Evolutionary conservation across 2,888 invertebrate genomes (phyloP), one percentile per base, ranked within the genome.

Genomic region (Acrobasis repandana): DNA sequence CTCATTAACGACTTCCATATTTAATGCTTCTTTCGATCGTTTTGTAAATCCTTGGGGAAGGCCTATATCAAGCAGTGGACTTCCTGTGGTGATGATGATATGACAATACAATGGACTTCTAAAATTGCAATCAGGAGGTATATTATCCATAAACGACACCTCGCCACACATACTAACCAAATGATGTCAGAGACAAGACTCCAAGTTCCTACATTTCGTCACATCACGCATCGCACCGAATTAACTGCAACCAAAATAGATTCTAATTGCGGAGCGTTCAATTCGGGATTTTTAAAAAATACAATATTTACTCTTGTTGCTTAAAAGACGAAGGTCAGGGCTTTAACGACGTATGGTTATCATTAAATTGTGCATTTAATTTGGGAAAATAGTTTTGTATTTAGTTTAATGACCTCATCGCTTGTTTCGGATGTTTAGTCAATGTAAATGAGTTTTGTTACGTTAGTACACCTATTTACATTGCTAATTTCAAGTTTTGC

Each of bases 181-280:
- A 50, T 20, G 14, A n/a, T 58, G 58, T 49, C 49, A 49, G 16
- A 34, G 58, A 36, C 60, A 51, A 49, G 50, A 56, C 61, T 70
- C 68, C 72, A 68, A 69, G 72, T 69, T 74, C 69, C 71, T 70
- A 64, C 60, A 66, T 74, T 72, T 68, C 72, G 67, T 69, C 68
- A 69, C 65, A 62, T 59, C 28, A 64, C 63, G 64, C 65, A 63
- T 61, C 65, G 56, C n/a, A 62, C 61, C 9, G 54, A 65, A 65
- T 65, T 67, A 67, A 46, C 46, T 20, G 38, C 8, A 8, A 49
- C 54, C 66, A 66, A 67, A 67, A 66, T 70, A 71, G 66, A 61
- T 59, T 43, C 60, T 64, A 63, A 65, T 58, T 64, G 43, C 64
- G 51, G 52, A 28, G 47, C 43, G 57, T 56, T 61, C 28, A 43